Conservation (phyloP, 1,140 invertebrate species). For the Aphelenchoides fujianensis region DNA sequence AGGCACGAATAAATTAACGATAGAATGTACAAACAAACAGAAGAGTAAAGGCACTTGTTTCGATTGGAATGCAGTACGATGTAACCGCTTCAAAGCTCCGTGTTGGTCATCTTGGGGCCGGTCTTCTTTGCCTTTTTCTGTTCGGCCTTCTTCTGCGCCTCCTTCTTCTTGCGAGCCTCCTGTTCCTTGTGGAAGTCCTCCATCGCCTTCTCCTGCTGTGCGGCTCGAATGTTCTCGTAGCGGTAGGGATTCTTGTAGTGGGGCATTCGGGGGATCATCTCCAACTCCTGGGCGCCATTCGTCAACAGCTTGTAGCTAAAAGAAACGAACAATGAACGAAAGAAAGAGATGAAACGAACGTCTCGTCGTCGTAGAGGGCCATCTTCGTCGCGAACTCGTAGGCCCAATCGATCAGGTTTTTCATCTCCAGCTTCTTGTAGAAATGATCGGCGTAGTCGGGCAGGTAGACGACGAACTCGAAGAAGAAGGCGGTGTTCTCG, state of each 20-base stretch:
- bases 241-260: slow-evolving; percentile 9
- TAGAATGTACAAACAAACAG: background rate
- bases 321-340: no score
- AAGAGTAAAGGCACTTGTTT: background rate
- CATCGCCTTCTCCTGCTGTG: background rate
- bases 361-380: slow-evolving; percentile 9
- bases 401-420: slow-evolving; percentile 12
- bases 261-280: background rate
- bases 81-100: slow-evolving; percentile 10
- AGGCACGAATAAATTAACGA: no score
- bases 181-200: background rate
- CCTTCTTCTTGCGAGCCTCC: slow-evolving; percentile 5
- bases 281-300: slow-evolving; percentile 8
- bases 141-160: background rate
- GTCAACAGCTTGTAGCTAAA: background rate
- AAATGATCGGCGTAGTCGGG: background rate
- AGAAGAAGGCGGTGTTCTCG: slow-evolving; percentile 13
- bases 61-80: background rate
- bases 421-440: background rate
- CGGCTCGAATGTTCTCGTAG: background rate
- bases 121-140: background rate
- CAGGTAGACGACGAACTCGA: slow-evolving; percentile 4
- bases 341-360: no score
- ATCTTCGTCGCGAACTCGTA: slow-evolving; percentile 11
- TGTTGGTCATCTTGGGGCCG: background rate